These are phyloP conservation scores for Brachyrhaphis roseni DNA, from an alignment of 2,797 vertebrate species.

Conservation along the genomic window DNA sequence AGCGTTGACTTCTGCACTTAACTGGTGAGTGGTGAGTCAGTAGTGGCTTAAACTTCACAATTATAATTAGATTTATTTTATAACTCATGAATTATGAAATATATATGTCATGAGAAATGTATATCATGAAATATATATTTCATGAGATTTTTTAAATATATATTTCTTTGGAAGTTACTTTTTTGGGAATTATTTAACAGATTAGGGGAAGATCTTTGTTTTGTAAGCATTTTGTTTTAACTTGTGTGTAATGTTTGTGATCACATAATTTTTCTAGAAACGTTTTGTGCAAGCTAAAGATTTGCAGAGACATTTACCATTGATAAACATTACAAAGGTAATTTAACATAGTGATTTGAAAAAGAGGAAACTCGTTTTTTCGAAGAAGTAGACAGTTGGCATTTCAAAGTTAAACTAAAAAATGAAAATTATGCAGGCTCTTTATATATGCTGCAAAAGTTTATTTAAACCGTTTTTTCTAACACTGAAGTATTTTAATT, in stretches of 20 bases:
- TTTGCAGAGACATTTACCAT: not conserved
- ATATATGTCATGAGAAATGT: no score
- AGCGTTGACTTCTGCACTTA: constrained; percentile 33
- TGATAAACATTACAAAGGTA: not conserved
- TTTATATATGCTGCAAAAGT: not conserved
- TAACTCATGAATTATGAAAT: no score
- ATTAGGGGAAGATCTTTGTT: not conserved
- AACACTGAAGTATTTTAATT: not conserved
- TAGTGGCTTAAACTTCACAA: constrained; percentile 3
- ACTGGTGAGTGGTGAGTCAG: constrained; percentile 14
- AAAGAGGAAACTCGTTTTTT: not conserved
- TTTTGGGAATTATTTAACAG: not conserved
- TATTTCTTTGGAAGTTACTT: not conserved
- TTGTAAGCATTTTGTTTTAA: not conserved
- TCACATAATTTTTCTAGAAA: not conserved
- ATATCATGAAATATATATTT: no score
- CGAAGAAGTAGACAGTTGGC: not conserved
- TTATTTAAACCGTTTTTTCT: not conserved
- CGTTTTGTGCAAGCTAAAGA: not conserved
- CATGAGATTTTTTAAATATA: no score
- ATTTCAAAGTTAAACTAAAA: not conserved
- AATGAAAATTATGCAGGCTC: not conserved
- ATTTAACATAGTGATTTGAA: not conserved
- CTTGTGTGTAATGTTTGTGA: not conserved
- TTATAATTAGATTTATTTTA: not conserved